phyloP scores from a whole-genome alignment of 2,113 vertebrate species.

The Lagopus muta region DNA sequence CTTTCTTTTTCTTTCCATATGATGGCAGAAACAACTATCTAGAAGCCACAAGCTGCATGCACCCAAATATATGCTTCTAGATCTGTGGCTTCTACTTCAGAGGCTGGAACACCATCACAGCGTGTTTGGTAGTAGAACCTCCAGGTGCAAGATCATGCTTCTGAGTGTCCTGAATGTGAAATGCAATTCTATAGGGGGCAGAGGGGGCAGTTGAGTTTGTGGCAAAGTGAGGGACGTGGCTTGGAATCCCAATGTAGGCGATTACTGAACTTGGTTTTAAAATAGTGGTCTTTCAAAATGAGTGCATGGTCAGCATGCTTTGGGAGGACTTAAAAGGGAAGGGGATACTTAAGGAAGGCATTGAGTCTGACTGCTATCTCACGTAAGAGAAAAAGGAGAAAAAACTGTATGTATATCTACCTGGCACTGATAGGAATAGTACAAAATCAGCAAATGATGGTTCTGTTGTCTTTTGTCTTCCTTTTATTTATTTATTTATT shows the following conservation, averaged over 20 bases:
- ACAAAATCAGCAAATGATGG: background rate
- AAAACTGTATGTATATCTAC: background rate
- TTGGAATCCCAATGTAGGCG: background rate
- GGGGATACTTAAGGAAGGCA: background rate
- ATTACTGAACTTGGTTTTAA: background rate
- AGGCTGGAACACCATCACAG: background rate
- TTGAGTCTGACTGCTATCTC: constrained; percentile 30
- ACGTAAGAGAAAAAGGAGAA: background rate
- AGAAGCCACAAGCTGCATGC: background rate
- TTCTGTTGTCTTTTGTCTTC: background rate
- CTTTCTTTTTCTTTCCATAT: background rate
- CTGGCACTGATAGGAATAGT: constrained; percentile 24
- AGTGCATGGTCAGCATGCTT: background rate
- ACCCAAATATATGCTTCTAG: background rate
- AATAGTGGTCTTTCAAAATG: background rate
- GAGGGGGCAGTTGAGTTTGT: background rate
- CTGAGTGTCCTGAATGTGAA: background rate
- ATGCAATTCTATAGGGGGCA: background rate
- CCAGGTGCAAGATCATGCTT: background rate
- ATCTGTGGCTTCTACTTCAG: background rate
- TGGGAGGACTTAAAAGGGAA: background rate
- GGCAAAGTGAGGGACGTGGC: background rate
- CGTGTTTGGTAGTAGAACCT: background rate
- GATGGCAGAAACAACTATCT: background rate
- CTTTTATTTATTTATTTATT: background rate